Evolutionary conservation across 2,113 vertebrate species (phyloP).

Genomic region (Heptranchias perlo): DNA sequence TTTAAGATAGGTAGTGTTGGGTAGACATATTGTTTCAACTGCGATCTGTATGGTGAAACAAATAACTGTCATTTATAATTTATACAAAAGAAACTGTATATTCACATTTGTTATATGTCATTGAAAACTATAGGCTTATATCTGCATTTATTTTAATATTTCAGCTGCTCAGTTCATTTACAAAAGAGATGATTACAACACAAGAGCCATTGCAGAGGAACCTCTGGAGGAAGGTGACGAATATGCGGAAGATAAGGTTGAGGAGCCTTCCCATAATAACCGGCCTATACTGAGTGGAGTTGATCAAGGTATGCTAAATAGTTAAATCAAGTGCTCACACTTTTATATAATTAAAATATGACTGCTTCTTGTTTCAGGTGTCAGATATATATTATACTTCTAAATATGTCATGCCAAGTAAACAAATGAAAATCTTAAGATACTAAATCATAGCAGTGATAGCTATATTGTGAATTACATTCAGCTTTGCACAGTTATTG

Average conservation of each 20-base stretch:
- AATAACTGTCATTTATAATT: not conserved
- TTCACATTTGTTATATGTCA: not conserved
- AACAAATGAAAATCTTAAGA: not conserved
- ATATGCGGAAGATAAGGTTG: slow-evolving; percentile 62
- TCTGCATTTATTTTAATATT: slow-evolving; percentile 35
- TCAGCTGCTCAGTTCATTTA: slow-evolving; percentile 98
- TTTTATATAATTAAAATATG: not conserved
- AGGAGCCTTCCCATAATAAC: slow-evolving; percentile 52
- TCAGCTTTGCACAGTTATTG: not conserved
- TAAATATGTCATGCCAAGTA: not conserved
- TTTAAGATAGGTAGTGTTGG: not conserved
- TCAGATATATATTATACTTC: not conserved
- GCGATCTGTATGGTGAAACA: not conserved
- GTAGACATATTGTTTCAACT: not conserved
- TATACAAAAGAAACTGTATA: not conserved
- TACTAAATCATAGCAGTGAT: not conserved
- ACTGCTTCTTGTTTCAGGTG: not conserved
- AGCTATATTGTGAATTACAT: not conserved
- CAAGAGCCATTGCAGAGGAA: slow-evolving; percentile 59
- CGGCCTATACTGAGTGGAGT: slow-evolving; percentile 63
- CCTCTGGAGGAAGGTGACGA: slow-evolving; percentile 71
- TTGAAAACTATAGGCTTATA: not conserved
- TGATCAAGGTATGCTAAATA: slow-evolving; percentile 73
- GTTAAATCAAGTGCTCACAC: not conserved
- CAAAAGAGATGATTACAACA: slow-evolving; percentile 72